Conservation (phyloP, 1,140 invertebrate genomes). For the Elysia chlorotica region DNA sequence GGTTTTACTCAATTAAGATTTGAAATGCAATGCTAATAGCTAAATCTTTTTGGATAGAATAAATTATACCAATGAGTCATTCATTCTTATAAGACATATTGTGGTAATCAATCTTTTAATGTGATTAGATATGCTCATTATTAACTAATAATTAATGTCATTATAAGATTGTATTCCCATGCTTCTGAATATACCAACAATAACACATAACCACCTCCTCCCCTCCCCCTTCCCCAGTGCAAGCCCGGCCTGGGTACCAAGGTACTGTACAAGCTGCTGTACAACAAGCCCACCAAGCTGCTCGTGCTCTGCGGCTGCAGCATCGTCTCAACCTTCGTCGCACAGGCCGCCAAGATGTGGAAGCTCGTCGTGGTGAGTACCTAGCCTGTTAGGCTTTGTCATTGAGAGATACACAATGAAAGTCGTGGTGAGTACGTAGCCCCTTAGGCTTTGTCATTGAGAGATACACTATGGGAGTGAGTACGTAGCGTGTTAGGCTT, state of each 20-base stretch:
- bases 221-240: conserved; percentile 73
- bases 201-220: neutral
- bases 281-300: conserved; percentile 87
- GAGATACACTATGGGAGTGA: too few relatives aligned
- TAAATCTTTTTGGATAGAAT: too few relatives aligned
- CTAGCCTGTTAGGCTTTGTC: too few relatives aligned
- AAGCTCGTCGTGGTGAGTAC: conserved; percentile 96
- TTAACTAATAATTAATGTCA: neutral
- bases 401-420: too few relatives aligned
- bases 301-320: conserved; percentile 93
- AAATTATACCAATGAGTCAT: too few relatives aligned
- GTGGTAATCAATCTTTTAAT: neutral
- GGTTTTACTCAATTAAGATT: neutral
- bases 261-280: conserved; percentile 97
- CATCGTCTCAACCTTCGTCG: conserved; percentile 98
- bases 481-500: too few relatives aligned
- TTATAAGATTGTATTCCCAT: too few relatives aligned
- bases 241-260: conserved; percentile 96
- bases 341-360: conserved; percentile 99
- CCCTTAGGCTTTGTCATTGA: too few relatives aligned
- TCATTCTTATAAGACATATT: neutral
- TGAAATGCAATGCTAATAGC: too few relatives aligned
- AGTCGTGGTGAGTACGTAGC: too few relatives aligned
- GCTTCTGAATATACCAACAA: too few relatives aligned
- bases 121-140: neutral